Evolutionary conservation across 2,888 invertebrate genomes (phyloP).

Genomic region (Stenchaetothrips biformis): DNA sequence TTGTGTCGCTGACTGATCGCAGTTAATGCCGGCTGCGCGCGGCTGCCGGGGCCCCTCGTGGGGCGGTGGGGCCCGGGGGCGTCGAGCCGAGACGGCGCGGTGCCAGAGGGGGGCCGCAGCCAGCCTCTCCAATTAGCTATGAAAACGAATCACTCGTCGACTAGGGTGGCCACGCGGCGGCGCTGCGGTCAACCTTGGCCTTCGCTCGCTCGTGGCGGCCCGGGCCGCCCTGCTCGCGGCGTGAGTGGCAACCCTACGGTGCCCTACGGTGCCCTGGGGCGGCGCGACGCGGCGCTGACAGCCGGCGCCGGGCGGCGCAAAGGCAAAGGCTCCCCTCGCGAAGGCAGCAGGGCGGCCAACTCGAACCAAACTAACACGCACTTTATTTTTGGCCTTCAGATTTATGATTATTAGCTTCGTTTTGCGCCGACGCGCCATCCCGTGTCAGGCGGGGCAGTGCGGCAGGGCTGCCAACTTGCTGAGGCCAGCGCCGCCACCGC

Average conservation of each 20-base stretch:
- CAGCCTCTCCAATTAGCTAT: conserved; percentile 15
- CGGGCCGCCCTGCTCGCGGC: background rate
- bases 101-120: background rate
- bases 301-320: no score
- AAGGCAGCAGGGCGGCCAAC: no score
- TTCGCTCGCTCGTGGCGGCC: no score
- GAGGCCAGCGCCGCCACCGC: no score
- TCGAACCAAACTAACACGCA: background rate
- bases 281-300: no score
- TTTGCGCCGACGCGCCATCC: background rate
- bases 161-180: background rate
- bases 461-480: background rate
- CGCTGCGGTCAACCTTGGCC: background rate
- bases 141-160: conserved; percentile 14
- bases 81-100: background rate
- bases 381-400: background rate
- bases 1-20: conserved; percentile 24
- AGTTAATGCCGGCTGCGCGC: background rate
- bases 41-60: background rate
- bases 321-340: no score
- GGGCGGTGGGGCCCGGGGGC: background rate
- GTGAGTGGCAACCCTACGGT: background rate
- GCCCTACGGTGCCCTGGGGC: background rate
- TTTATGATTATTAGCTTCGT: conserved; percentile 9
- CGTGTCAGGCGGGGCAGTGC: background rate